These are phyloP conservation scores for Sesia bembeciformis DNA, from an alignment of 2,888 invertebrate species.

Conservation along the genomic window DNA sequence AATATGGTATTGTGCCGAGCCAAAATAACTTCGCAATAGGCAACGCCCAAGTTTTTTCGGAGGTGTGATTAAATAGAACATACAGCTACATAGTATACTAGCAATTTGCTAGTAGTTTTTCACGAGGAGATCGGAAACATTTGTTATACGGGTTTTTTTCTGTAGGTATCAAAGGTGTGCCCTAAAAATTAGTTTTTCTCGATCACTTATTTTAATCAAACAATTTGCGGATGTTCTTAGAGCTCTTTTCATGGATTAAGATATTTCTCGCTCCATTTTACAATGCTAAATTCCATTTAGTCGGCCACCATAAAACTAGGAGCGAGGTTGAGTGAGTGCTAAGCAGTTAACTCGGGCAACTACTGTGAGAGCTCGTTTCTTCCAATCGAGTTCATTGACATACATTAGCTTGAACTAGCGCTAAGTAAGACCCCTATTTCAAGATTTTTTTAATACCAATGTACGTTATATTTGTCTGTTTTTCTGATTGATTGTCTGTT, in stretches of 20 bases:
- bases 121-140: too few relatives aligned
- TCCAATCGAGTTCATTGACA: not conserved
- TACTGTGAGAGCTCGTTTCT: not conserved
- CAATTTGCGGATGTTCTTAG: too few relatives aligned
- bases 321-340: not conserved
- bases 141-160: too few relatives aligned
- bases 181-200: too few relatives aligned
- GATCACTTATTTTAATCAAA: too few relatives aligned
- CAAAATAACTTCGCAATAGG: constrained; percentile 12
- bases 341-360: not conserved
- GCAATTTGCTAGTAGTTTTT: too few relatives aligned
- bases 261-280: not conserved
- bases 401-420: not conserved
- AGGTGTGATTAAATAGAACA: not conserved
- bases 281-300: not conserved
- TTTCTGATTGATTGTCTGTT: too few relatives aligned
- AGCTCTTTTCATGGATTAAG: too few relatives aligned
- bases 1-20: constrained; percentile 28
- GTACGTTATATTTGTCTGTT: too few relatives aligned
- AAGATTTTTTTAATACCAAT: too few relatives aligned
- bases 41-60: not conserved
- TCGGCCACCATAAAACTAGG: not conserved
- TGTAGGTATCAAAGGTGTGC: too few relatives aligned
- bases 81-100: too few relatives aligned
- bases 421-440: not conserved